Base-by-base conservation (phyloP, 2,113 vertebrate genomes). In the Montifringilla adamsi region DNA sequence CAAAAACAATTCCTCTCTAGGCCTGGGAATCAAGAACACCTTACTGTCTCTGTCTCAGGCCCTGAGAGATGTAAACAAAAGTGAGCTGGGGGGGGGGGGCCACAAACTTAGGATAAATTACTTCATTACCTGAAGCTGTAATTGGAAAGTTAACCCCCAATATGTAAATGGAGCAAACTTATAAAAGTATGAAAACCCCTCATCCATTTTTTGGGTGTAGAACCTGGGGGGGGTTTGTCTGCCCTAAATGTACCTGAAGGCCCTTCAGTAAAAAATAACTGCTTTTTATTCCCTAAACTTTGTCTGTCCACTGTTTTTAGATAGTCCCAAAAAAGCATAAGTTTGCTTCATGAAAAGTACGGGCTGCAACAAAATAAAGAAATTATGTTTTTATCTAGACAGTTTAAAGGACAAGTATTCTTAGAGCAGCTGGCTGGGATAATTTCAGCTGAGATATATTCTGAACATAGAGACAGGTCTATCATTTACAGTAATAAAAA, bases 401-500 rank as follows among this genome's bases (percentile, higher is more conserved):
- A 43, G 28, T 64, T 85, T 82, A 78, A 95, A 91, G 33, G 50
- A 18, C 20, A 68, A 23, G 15, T 84, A 47, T 84, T 88, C 64
- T 78, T 49, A 79, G 31, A 85, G 70, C 23, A 85, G 41, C 46
- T 76, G 53, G 69, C 66, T 73, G 28, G 24, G 49, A 84, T 75
- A 15, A 44, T 84, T 92, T 70, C 81, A 72, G 44, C 33, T 37
- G 26, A 92, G 44, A 81, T 37, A 47, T 41, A 74, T 41, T 50
- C 59, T 63, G 64, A 95, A 63, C 68, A 76, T 14, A 41, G 53
- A 76, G 50, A 67, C 23, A 44, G 44, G 31, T 80, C 67, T 74
- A 90, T 67, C 43, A 82, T 84, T 96, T 82, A 69, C n/a, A 69
- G 20, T 73, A 93, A 95, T 91, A 60, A 89, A 82, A 89, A 94